Conservation (phyloP, 1,140 invertebrate genomes). For the Scaptomyza hsui region DNA sequence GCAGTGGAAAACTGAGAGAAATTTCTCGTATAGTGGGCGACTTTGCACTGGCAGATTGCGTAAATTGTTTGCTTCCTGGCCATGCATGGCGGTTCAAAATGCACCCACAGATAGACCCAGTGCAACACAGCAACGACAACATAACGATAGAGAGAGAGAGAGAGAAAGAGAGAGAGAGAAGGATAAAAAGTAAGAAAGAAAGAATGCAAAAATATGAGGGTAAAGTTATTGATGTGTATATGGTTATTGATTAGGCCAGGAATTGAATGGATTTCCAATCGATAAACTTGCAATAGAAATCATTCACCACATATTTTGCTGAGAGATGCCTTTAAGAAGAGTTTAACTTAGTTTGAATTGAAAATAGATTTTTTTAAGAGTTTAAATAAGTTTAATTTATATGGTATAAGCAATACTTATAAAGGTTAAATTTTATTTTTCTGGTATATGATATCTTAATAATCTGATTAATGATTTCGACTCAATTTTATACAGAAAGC, state of each 20-base stretch:
- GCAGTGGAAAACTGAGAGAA: background rate
- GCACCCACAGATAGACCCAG: constrained; percentile 40
- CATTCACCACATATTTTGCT: background rate
- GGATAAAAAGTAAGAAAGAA: background rate
- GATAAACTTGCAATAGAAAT: constrained; percentile 18
- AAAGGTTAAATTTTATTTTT: no score
- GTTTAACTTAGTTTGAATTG: no score
- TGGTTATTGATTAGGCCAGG: constrained; percentile 38
- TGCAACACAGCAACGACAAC: constrained; percentile 1
- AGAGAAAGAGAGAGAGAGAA: background rate
- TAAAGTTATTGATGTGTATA: constrained; percentile 26
- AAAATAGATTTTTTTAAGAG: no score
- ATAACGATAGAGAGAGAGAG: background rate
- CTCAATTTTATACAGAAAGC: no score
- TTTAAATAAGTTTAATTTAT: no score
- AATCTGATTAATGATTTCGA: no score
- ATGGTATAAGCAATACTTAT: no score
- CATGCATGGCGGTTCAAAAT: constrained; percentile 34
- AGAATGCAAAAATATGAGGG: constrained; percentile 9
- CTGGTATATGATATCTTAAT: no score
- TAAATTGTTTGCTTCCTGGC: constrained; percentile 77
- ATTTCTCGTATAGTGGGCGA: constrained; percentile 13
- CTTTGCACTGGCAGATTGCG: constrained; percentile 70
- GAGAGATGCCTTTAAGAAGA: background rate
- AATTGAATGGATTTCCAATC: constrained; percentile 17